phyloP scores from a whole-genome alignment of 2,888 invertebrate genomes.

The Disparrhopalites patrizii region DNA sequence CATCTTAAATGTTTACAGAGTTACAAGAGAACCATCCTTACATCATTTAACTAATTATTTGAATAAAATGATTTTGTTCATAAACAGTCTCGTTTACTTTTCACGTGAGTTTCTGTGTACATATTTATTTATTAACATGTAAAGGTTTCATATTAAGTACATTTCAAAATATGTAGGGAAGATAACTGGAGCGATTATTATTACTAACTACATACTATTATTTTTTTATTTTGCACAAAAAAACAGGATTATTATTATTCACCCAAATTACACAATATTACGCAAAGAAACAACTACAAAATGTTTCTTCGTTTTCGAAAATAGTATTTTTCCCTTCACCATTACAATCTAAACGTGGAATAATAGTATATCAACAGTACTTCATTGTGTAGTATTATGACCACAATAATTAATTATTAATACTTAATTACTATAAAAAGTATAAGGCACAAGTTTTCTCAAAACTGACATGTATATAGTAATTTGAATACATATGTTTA shows the following conservation, averaged over 20 bases:
- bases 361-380: not conserved
- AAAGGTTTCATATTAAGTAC: not conserved
- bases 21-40: constrained; percentile 25
- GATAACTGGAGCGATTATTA: too few species aligned
- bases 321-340: constrained; percentile 4
- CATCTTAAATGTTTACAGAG: constrained; percentile 25
- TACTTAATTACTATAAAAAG: not conserved
- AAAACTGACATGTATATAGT: constrained; percentile 5
- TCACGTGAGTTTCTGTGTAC: not conserved
- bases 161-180: too few species aligned
- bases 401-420: not conserved
- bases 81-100: not conserved
- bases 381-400: not conserved
- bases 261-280: not conserved
- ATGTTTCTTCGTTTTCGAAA: too few species aligned
- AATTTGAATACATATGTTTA: not conserved
- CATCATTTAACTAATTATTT: constrained; percentile 26
- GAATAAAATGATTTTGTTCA: constrained; percentile 29
- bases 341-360: not conserved
- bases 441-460: constrained; percentile 8
- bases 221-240: too few species aligned
- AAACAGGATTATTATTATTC: not conserved
- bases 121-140: not conserved
- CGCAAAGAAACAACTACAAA: not conserved
- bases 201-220: too few species aligned